Base-by-base conservation (phyloP, 2,797 vertebrate genomes). In the Gambelia wislizenii region DNA sequence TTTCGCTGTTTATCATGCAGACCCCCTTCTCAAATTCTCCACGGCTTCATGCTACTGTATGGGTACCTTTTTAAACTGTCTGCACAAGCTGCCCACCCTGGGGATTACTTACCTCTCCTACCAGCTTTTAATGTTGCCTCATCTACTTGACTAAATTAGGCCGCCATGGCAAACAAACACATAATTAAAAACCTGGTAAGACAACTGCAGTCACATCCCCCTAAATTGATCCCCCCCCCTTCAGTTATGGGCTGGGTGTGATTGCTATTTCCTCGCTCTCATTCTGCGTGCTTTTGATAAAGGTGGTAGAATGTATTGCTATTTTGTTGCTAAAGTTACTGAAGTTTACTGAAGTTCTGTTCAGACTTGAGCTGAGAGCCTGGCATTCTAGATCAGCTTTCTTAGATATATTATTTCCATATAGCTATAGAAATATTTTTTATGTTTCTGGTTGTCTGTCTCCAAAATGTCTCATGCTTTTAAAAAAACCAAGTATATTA, bases 81-180 rank as follows among this genome's bases (percentile, higher is more conserved):
- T 92, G 95, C 96, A 95, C 96, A 94, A 95, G 94, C 95, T 94
- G 91, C 89, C 94, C 89, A 89, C 97, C 94, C 97, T 95, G 91
- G 98, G 97, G 97, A 97, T 98, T 98, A 97, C 97, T 98, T 98
- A 97, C 97, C 96, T 97, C 95, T 97, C 96, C 97, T 95, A 96
- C 96, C 95, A 96, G 97, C 97, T 98, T 97, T 97, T 98, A 98
- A 97, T 97, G 97, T 97, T 94, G 96, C 96, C 96, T 97, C 97
- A 96, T 97, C 97, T 97, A 95, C 96, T 96, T 97, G 96, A 97
- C 97, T 97, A 97, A 97, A 98, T 98, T 97, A 97, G 97, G 97
- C 97, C 96, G 95, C 96, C 96, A 91, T 97, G 96, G 97, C 97
- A 97, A 97, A 97, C 97, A 97, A 97, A 97, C 96, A 97, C 97